phyloP scores from a whole-genome alignment of 2,797 vertebrate species.

The Scolopax bukidnonensis region DNA sequence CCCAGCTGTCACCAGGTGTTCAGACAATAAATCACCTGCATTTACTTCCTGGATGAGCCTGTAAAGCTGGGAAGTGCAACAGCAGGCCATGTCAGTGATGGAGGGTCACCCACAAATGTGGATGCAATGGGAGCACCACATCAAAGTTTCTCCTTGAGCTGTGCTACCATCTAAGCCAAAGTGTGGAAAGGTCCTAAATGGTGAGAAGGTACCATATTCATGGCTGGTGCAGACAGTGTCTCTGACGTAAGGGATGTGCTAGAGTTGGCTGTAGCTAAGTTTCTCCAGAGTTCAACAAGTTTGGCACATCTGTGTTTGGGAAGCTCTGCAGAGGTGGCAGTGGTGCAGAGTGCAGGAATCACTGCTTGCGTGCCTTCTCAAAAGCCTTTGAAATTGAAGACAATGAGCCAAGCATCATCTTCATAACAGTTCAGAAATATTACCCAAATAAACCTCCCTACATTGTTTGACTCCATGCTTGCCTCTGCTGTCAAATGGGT shows the following conservation, averaged over 20 bases:
- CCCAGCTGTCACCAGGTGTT: slow-evolving; percentile 15
- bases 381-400: background rate
- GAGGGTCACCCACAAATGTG: background rate
- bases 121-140: background rate
- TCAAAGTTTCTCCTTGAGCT: background rate
- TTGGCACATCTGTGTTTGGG: background rate
- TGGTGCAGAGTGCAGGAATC: background rate
- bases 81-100: slow-evolving; percentile 12
- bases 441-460: background rate
- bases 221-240: background rate
- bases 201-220: background rate
- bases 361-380: background rate
- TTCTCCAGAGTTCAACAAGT: background rate
- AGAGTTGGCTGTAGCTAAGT: background rate
- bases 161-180: background rate
- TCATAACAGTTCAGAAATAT: background rate
- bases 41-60: background rate
- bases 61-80: background rate
- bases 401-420: background rate
- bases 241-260: background rate
- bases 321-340: background rate
- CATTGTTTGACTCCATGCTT: background rate
- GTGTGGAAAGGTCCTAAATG: background rate
- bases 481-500: background rate
- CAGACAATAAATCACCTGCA: slow-evolving; percentile 47